These are phyloP conservation scores for Cisticola juncidis DNA, from an alignment of 2,113 vertebrate species.

Conservation along the genomic window DNA sequence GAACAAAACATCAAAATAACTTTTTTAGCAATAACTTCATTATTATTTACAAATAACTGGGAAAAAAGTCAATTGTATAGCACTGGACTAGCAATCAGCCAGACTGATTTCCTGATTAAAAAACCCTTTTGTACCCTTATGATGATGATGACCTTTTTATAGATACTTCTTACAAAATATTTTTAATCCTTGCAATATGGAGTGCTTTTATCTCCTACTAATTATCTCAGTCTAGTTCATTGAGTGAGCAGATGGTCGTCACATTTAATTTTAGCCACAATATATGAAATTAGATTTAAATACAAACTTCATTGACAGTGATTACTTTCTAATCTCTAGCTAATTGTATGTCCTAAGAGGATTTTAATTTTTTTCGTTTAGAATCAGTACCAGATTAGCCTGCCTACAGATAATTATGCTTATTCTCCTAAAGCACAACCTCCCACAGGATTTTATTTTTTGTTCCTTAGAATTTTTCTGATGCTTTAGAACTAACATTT, in stretches of 20 bases:
- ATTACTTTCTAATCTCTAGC: neutral
- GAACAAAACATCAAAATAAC: neutral
- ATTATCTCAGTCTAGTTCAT: neutral
- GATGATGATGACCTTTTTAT: neutral
- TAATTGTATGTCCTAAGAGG: neutral
- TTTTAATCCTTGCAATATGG: neutral
- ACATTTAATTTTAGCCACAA: neutral
- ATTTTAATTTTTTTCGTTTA: neutral
- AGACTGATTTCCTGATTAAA: neutral
- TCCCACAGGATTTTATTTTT: neutral
- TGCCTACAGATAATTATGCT: neutral
- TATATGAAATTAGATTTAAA: neutral
- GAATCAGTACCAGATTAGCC: neutral
- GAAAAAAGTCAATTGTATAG: neutral
- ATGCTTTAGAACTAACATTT: neutral
- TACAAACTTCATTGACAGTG: neutral
- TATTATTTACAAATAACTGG: neutral
- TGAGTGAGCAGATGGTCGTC: neutral
- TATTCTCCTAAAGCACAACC: neutral
- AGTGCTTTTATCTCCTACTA: neutral
- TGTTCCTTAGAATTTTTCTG: neutral
- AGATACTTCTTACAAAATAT: neutral
- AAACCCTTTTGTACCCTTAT: neutral
- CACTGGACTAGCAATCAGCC: neutral
- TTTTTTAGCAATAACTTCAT: neutral